Base-by-base conservation (phyloP, 2,797 vertebrate genomes). In the Sebastes hopkinsi region DNA sequence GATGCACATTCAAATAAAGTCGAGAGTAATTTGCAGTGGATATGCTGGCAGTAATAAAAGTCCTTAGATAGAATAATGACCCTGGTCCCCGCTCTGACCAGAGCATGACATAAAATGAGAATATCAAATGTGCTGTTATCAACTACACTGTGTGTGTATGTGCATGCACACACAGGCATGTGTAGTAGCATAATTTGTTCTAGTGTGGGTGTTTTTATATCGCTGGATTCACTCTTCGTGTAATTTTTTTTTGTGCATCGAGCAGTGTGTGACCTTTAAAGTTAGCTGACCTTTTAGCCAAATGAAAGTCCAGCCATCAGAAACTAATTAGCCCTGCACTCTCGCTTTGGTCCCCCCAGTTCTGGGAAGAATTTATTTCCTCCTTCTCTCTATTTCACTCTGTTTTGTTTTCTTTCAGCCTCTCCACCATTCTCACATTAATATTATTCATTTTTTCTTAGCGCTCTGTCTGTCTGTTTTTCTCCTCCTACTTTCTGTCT, bases 281-380 rank as follows among this genome's bases (percentile, higher is more conserved):
- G 93, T 92, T 92, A 79, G 78, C 76, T 95, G 93, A 92, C 94
- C 94, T 95, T 95, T 95, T 80, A 87, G 90, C 86, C 89, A 87
- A 94, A 94, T 94, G 91, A 94, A 95, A 94, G 90, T 85, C 84
- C 83, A 81, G 87, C 91, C 90, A 93, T 93, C 90, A 93, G 85
- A 92, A 94, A 93, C 84, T 93, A 95, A 95, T 95, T 95, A 95
- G 93, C 92, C 89, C 65, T 88, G 79, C 86, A 86, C 84, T 92
- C 89, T 73, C 74, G 76, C 90, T 94, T 91, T 94, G 84, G 89
- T 94, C 84, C 60, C 59, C 87, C 61, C 54, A 74, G 67, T 88
- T 84, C 78, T 84, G 71, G 86, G 75, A 84, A 81, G 82, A 88
- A 90, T 91, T 62, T 67, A 77, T 89, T 82, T 72, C 56, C 70